Conservation (phyloP, 1,140 invertebrate genomes). For the Lasioglossum baleicum region DNA sequence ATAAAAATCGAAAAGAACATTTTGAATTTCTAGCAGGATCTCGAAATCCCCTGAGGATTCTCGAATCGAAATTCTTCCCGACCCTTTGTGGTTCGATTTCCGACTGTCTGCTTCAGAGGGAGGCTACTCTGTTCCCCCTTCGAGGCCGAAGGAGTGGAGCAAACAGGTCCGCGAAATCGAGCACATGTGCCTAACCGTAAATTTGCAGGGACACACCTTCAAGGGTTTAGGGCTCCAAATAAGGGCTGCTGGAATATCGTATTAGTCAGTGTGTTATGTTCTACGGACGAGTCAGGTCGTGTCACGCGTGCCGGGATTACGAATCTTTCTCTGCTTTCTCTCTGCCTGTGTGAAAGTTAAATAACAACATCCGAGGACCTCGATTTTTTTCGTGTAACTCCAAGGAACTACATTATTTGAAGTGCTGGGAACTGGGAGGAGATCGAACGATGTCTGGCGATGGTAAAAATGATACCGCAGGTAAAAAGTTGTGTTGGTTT, state of each 20-base stretch:
- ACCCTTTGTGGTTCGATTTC: neutral
- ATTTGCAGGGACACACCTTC: slow-evolving; percentile 59
- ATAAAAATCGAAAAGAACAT: too few relatives aligned
- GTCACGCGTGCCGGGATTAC: slow-evolving; percentile 1
- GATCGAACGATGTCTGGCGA: slow-evolving; percentile 1
- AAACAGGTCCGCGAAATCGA: slow-evolving; percentile 39
- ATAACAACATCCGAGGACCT: neutral
- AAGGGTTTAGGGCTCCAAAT: slow-evolving; percentile 54
- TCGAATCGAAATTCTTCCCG: neutral
- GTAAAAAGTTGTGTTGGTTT: neutral
- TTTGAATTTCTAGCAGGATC: too few relatives aligned
- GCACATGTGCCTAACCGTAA: slow-evolving; percentile 38
- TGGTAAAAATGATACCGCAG: neutral
- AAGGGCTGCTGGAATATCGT: slow-evolving; percentile 56
- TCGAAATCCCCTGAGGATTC: neutral
- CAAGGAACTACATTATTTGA: neutral
- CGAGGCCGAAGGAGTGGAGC: slow-evolving; percentile 11
- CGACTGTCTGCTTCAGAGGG: neutral
- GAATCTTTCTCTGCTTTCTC: neutral
- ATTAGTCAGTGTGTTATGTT: slow-evolving; percentile 50
- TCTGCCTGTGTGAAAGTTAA: neutral
- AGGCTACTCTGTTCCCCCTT: neutral
- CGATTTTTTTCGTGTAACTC: neutral
- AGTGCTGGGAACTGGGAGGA: too few relatives aligned
- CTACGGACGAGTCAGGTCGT: slow-evolving; percentile 35